phyloP scores from a whole-genome alignment of 37 sponge, comb jelly and placozoan genomes.

The Spongia lamella region DNA sequence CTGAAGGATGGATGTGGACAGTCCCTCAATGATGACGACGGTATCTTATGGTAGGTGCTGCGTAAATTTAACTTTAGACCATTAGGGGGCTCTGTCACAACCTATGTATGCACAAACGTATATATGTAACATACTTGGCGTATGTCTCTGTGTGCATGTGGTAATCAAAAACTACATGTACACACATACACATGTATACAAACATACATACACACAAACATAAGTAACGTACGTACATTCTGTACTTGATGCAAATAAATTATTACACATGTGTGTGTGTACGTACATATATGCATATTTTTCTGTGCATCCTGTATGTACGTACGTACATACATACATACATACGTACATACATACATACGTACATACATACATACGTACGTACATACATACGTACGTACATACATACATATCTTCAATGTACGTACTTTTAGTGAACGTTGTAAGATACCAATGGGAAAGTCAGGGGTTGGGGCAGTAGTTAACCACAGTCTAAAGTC shows the following conservation, averaged over 20 bases:
- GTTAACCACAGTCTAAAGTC: slow-evolving; percentile 99
- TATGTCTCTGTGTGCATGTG: too few relatives aligned
- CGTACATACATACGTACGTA: slow-evolving; percentile 6
- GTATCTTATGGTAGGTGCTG: slow-evolving; percentile 95
- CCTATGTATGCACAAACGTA: slow-evolving; percentile 9
- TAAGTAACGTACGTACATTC: too few relatives aligned
- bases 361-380: slow-evolving; percentile 17
- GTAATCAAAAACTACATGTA: background rate
- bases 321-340: slow-evolving; percentile 8
- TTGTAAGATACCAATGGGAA: slow-evolving; percentile 97
- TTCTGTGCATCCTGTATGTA: background rate
- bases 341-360: slow-evolving; percentile 29
- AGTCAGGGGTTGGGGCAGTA: slow-evolving; percentile 94
- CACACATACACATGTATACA: slow-evolving; percentile 16
- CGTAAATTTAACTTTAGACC: slow-evolving; percentile 96
- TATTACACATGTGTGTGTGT: too few relatives aligned
- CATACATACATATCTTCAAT: slow-evolving; percentile 2
- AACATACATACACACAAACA: too few relatives aligned
- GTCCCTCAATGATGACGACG: slow-evolving; percentile 69
- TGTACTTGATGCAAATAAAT: too few relatives aligned
- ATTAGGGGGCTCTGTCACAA: slow-evolving; percentile 99
- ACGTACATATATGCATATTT: background rate
- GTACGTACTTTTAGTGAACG: too few relatives aligned
- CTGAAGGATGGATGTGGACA: slow-evolving; percentile 93
- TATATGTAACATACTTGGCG: too few relatives aligned